Evolutionary conservation across 2,797 vertebrate species (phyloP).

Genomic region (Gymnothorax reevesii): DNA sequence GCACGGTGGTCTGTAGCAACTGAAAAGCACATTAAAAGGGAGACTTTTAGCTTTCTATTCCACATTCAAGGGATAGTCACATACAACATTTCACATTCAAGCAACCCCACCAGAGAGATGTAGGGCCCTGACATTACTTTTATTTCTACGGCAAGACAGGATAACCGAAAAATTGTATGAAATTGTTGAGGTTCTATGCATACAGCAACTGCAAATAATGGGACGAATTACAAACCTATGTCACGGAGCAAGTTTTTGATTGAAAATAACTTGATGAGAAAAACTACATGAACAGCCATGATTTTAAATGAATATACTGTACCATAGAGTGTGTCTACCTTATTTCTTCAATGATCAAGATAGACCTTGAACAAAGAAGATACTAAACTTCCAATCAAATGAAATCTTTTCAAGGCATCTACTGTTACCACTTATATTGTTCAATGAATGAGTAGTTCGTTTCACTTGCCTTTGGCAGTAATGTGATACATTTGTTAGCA

Average conservation of each 20-base stretch:
- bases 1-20: conserved; percentile 88
- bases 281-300: neutral
- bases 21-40: conserved; percentile 51
- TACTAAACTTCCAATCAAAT: neutral
- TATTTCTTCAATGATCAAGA: neutral
- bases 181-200: neutral
- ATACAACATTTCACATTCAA: neutral
- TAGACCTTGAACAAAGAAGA: neutral
- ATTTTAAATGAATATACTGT: neutral
- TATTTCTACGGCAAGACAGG: neutral
- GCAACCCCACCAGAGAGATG: too few relatives aligned
- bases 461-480: conserved; percentile 1
- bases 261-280: neutral
- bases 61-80: neutral
- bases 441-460: conserved; percentile 7
- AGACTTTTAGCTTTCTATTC: neutral
- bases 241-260: neutral
- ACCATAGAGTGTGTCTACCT: neutral
- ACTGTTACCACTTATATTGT: neutral
- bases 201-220: neutral
- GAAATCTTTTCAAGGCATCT: neutral
- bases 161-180: neutral
- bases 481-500: neutral
- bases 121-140: neutral
- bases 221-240: neutral